These are phyloP conservation scores for Eubasilissa regina DNA, from an alignment of 1,140 invertebrate species.

Conservation along the genomic window DNA sequence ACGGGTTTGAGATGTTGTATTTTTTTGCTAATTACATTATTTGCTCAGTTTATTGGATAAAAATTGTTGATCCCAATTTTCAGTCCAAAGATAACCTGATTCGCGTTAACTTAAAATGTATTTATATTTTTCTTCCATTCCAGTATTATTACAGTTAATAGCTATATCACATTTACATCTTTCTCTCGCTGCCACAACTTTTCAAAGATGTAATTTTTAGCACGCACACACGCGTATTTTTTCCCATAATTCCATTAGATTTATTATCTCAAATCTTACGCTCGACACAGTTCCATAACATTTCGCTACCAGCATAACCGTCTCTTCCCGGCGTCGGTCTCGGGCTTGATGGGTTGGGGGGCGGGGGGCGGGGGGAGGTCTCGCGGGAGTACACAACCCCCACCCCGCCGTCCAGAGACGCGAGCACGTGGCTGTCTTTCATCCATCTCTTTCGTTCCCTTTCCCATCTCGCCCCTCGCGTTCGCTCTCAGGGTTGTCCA, in stretches of 20 bases:
- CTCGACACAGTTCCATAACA: conserved; percentile 11
- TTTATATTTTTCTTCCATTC: neutral
- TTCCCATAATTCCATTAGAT: neutral
- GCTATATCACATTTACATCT: no score
- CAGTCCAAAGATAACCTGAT: no score
- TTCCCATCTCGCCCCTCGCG: neutral
- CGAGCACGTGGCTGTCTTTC: conserved; percentile 32
- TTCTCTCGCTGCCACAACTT: no score
- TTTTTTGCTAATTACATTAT: no score
- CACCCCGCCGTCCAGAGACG: neutral
- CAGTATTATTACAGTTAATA: neutral
- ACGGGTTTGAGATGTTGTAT: no score
- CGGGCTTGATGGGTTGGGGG: no score
- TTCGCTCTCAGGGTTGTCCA: neutral
- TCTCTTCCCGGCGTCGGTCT: neutral
- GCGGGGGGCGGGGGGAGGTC: neutral
- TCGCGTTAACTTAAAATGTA: neutral
- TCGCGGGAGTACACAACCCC: neutral
- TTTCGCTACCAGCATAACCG: neutral
- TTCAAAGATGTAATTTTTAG: no score
- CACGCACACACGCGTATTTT: neutral
- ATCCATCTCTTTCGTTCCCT: conserved; percentile 19
- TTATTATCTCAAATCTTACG: conserved; percentile 25
- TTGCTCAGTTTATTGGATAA: no score
- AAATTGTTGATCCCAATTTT: no score